These are phyloP conservation scores for Platysteira castanea DNA, from an alignment of 2,113 vertebrate species.

Conservation along the genomic window DNA sequence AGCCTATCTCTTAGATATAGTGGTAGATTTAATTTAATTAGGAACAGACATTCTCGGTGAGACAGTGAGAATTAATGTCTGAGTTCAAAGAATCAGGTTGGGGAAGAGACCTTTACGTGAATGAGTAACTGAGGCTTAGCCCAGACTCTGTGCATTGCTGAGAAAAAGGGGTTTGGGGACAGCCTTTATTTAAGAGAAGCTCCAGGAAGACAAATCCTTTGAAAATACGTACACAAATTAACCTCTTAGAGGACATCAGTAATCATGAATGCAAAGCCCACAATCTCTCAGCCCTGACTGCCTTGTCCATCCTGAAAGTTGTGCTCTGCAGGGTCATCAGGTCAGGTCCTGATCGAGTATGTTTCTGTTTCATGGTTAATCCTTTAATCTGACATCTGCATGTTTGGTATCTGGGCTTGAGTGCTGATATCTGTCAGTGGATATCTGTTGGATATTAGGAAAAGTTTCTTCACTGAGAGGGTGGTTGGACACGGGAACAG, in stretches of 20 bases:
- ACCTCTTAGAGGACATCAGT: neutral
- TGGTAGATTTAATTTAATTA: neutral
- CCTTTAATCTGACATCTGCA: neutral
- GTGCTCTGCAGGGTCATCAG: neutral
- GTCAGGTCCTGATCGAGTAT: neutral
- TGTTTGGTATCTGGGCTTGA: neutral
- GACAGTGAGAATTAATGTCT: neutral
- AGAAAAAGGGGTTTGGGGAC: neutral
- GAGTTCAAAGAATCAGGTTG: neutral
- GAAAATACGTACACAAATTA: neutral
- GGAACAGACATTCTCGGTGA: neutral
- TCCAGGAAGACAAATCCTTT: neutral
- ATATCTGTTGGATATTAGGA: no score
- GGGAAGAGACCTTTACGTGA: neutral
- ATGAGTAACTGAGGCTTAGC: neutral
- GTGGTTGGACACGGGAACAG: fast-evolving
- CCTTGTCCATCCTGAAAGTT: neutral
- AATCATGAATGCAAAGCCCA: neutral
- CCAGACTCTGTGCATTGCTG: neutral
- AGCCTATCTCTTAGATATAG: neutral
- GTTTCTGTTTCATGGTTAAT: neutral
- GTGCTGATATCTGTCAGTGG: neutral
- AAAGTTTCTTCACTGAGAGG: neutral
- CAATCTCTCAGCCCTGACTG: neutral
- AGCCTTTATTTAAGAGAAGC: neutral